Evolutionary conservation across 1,140 invertebrate species (phyloP), one percentile per base, ranked within the genome.

Genomic region (Xylocopa sonorina): DNA sequence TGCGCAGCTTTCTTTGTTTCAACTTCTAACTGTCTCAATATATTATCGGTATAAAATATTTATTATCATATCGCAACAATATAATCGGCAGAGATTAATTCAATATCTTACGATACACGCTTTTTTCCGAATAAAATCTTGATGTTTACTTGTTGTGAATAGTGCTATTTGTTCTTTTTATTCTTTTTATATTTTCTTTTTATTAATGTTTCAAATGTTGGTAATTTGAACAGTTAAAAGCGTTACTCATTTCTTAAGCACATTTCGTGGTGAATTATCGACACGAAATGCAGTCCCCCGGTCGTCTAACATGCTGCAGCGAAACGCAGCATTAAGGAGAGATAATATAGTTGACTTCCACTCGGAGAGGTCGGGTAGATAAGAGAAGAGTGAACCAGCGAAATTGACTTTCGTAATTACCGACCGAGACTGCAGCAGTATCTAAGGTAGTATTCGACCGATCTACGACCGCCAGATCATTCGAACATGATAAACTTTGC

Each of bases 381-480:
- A 80, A 67, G 78, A 53, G 69, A 60, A 58, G 50, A 66, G 63
- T 21, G 72, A 68, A 76, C 60, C 55, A 50, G 72, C 55, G 5
- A 60, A 76, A 67, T 76, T 76, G 63, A 60, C 62, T 80, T 76
- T 76, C 55, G 32, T 68, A 80, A 80, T 80, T 74, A 78, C 76
- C 71, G 71, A 66, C 71, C 27, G 71, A 74, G 62, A 53, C 16
- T 75, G 27, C 14, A 46, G 9, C 24, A 38, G 34, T 62, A 51
- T 62, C 14, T 57, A 34, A 62, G 55, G 48, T 53, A 46, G 24
- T 63, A 41, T 63, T 63, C 62, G 46, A 1, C 2, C 21, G 68
- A 78, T 72, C 34, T 78, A 55, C 57, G 34, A 4, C 21, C 34
- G 27, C n/a, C 53, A 60, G 50, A 76, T 55, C 18, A 38, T 3